Conservation (phyloP, 2,113 vertebrate species). For the Mastomys coucha region DNA sequence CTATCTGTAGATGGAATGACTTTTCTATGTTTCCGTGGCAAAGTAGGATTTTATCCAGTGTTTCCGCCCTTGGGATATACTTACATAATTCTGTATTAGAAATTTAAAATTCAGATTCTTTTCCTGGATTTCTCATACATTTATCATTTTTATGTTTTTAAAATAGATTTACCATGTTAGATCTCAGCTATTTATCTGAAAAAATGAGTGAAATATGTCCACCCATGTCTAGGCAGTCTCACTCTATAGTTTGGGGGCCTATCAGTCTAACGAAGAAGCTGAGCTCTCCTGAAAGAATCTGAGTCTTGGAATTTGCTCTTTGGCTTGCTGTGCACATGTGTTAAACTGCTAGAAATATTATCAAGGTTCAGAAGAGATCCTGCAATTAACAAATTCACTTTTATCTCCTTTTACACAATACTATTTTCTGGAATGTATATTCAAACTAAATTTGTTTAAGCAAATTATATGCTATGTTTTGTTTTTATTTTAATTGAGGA, state of each 20-base stretch:
- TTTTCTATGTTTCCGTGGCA: background rate
- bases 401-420: background rate
- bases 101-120: background rate
- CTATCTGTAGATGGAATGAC: background rate
- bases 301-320: no score
- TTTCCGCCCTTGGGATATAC: background rate
- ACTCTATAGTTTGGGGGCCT: no score
- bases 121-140: background rate
- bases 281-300: no score
- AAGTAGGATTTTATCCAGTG: no score
- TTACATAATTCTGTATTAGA: background rate
- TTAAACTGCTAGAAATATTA: slow-evolving; percentile 56
- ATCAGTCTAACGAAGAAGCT: no score
- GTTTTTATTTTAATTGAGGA: background rate
- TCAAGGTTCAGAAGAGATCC: background rate
- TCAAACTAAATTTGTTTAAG: slow-evolving; percentile 56
- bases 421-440: background rate
- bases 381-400: slow-evolving; percentile 46
- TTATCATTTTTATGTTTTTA: background rate
- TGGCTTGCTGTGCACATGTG: background rate
- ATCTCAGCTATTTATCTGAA: background rate
- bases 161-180: background rate
- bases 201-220: background rate
- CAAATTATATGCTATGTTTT: slow-evolving; percentile 15
- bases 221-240: background rate